A percentile compares a stretch with the other conserved stretches of the same genome.
Conservation (phyloP, 2,888 invertebrate genomes). For the Drosophila helvetica region DNA sequence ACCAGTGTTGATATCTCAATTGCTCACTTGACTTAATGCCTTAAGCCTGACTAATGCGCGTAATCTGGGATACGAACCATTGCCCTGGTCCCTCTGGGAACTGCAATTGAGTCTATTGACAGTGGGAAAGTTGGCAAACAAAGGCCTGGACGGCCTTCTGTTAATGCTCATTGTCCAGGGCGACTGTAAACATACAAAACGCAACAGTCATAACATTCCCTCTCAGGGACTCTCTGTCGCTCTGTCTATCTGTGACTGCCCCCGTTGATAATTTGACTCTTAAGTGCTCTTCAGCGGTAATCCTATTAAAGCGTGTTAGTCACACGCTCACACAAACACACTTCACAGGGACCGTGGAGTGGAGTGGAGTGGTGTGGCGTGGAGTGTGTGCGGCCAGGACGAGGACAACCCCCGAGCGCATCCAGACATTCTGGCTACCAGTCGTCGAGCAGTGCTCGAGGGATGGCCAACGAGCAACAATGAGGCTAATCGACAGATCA, state of each 20-base stretch:
- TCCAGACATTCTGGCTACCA: constrained; percentile 42
- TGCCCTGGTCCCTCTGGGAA: constrained; percentile 32
- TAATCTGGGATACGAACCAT: constrained; percentile 43
- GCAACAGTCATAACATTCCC: constrained; percentile 69
- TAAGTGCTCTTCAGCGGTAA: constrained; percentile 83
- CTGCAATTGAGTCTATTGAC: constrained; percentile 19
- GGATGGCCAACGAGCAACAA: constrained; percentile 70
- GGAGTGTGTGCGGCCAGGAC: not conserved
- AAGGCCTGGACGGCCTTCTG: constrained; percentile 58
- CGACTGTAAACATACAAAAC: constrained; percentile 73
- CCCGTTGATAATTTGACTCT: constrained; percentile 79
- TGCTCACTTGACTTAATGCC: constrained; percentile 61
- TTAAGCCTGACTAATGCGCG: constrained; percentile 64
- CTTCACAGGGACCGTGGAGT: constrained; percentile 20
- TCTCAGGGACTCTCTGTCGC: constrained; percentile 4
- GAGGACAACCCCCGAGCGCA: constrained; percentile 51
- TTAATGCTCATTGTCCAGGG: constrained; percentile 37
- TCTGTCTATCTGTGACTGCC: constrained; percentile 21
- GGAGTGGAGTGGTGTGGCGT: not conserved
- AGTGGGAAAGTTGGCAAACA: constrained; percentile 81
- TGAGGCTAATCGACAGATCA: constrained; percentile 83
- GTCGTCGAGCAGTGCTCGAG: constrained; percentile 23
- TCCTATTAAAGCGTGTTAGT: constrained; percentile 82
- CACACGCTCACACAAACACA: constrained; percentile 55
- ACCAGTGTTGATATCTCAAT: constrained; percentile 48